Base-by-base conservation (phyloP, 2,888 invertebrate genomes). In the Geophilus truncorum region DNA sequence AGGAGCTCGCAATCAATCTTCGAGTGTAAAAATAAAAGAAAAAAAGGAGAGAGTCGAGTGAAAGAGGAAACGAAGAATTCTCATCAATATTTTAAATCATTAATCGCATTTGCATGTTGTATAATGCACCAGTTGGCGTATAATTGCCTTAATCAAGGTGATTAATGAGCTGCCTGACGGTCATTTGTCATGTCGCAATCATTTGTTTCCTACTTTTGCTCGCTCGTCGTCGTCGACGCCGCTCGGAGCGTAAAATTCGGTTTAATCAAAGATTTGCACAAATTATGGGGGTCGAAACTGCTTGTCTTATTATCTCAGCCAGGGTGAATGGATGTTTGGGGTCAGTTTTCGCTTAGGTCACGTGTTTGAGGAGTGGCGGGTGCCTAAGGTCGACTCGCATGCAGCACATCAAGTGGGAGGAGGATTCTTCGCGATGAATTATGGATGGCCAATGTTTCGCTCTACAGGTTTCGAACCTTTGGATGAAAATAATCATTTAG, bases 241-340 rank as follows among this genome's bases (percentile, higher is more conserved):
- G 18, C 23, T 6, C 25, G 25, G 9, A 28, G 62, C 62, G 62
- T 62, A 62, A 62, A 62, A 62, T 62, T 62, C 25, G 15, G 23
- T 62, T 62, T 62, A 62, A 62, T 62, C 62, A 62, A 62, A 62
- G 62, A 62, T 62, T 62, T 62, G 62, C 62, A 62, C 62, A 62
- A 62, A 62, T 62, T 28, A 62, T 62, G 62, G 62, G 12, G 62
- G 25, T 45, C 28, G 62, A 62, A 62, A 62, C 62, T 62, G 62
- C 25, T 28, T 62, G 62, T 62, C 62, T 62, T 62, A 62, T 62
- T 62, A 62, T 62, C 62, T 62, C 62, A 62, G 62, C 25, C 9
- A 62, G 62, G 62, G 62, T 62, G 62, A 62, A 62, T 62, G 62
- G 25, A 62, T 62, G 62, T 62, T 62, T 23, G 25, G 62, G 62